A percentile compares a stretch with the other conserved stretches of the same genome.
These are phyloP conservation scores for Drosophila paranaensis DNA, from an alignment of 2,888 invertebrate genomes.

Conservation along the genomic window DNA sequence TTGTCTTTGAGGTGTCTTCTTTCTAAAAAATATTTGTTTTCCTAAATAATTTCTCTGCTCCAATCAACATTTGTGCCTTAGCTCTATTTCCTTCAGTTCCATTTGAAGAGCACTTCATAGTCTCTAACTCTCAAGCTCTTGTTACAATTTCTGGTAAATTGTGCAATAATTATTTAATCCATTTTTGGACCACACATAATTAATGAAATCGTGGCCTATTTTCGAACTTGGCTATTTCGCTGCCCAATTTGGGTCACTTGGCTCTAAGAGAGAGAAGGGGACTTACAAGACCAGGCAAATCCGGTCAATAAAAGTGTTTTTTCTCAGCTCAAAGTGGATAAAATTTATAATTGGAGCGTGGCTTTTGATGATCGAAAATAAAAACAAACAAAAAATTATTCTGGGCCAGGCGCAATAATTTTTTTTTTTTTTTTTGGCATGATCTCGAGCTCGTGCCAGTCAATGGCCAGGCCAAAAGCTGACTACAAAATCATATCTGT, in stretches of 20 bases:
- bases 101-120: constrained; percentile 20
- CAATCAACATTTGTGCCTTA: too few species aligned
- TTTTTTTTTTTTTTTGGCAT: constrained; percentile 20
- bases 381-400: constrained; percentile 11
- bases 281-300: neutral
- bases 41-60: too few species aligned
- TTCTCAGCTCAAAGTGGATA: constrained; percentile 32
- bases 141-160: constrained; percentile 14
- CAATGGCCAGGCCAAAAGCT: constrained; percentile 51
- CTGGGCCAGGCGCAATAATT: constrained; percentile 26
- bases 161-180: constrained; percentile 45
- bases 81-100: neutral
- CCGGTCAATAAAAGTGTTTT: constrained; percentile 11
- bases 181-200: constrained; percentile 43
- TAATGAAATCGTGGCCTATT: constrained; percentile 32
- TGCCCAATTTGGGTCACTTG: constrained; percentile 50
- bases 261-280: neutral
- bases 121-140: constrained; percentile 2
- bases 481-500: constrained; percentile 14
- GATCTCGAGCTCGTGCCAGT: constrained; percentile 43
- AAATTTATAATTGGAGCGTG: constrained; percentile 59
- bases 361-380: constrained; percentile 60
- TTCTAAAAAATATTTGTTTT: neutral
- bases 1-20: neutral
- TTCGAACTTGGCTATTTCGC: constrained; percentile 36